Evolutionary conservation across 2,888 invertebrate species (phyloP).

Genomic region (Lamellibrachia satsuma): DNA sequence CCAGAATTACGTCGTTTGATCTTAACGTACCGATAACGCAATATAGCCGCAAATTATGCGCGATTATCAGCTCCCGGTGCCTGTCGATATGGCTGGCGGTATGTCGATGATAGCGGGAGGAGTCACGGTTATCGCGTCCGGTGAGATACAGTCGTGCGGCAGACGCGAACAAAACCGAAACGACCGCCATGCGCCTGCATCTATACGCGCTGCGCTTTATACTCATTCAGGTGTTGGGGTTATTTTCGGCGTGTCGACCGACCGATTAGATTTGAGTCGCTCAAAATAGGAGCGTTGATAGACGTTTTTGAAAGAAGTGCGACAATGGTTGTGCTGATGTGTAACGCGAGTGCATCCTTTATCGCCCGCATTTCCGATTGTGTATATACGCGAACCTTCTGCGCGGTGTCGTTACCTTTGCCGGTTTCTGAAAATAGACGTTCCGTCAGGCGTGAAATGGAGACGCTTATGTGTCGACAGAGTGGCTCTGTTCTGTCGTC

Average conservation of each 20-base stretch:
- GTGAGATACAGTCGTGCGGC: neutral
- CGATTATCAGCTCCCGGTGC: neutral
- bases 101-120: neutral
- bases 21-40: neutral
- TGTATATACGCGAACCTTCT: neutral
- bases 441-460: neutral
- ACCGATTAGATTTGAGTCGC: neutral
- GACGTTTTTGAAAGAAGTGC: neutral
- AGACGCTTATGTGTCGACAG: neutral
- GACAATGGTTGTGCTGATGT: neutral
- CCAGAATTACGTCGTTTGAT: neutral
- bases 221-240: neutral
- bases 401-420: neutral
- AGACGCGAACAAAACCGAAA: neutral
- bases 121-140: neutral
- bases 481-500: neutral
- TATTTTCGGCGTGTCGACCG: constrained; percentile 1
- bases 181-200: neutral
- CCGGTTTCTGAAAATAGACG: neutral
- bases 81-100: neutral
- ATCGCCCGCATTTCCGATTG: neutral
- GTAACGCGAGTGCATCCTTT: neutral
- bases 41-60: constrained; percentile 3
- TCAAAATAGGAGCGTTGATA: neutral
- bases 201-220: neutral